These are phyloP conservation scores for Rafetus swinhoei DNA, from an alignment of 2,113 vertebrate species.

Conservation along the genomic window DNA sequence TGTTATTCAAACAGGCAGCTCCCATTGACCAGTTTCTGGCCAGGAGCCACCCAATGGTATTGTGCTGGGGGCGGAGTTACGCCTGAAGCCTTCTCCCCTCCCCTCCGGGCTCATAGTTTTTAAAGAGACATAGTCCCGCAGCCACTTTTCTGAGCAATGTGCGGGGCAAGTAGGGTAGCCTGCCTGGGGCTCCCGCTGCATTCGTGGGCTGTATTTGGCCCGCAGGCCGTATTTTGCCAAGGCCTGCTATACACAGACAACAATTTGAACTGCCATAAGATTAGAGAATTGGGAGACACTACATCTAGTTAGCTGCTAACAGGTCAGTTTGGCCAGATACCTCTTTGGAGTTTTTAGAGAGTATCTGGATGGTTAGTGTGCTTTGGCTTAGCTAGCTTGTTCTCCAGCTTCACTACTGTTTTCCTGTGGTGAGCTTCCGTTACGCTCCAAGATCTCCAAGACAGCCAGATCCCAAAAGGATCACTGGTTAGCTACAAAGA, in stretches of 20 bases:
- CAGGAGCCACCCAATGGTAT: no score
- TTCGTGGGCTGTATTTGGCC: no score
- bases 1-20: no score
- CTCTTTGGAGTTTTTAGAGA: slow-evolving; percentile 2
- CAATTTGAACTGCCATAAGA: rapidly evolving
- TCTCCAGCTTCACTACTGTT: background rate
- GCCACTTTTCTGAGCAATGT: no score
- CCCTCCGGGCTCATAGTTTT: no score
- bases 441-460: background rate
- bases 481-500: slow-evolving; percentile 1
- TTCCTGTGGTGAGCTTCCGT: slow-evolving; percentile 3
- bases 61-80: no score
- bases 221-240: no score
- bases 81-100: no score
- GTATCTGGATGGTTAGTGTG: background rate
- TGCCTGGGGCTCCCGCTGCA: no score
- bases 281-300: slow-evolving; percentile 1
- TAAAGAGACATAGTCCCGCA: no score
- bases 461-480: slow-evolving; percentile 41
- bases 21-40: no score
- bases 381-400: background rate
- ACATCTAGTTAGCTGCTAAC: background rate
- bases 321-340: slow-evolving; percentile 32
- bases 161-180: no score
- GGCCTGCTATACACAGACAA: background rate